Base-by-base conservation (phyloP, 2,797 vertebrate genomes). In the Otolemur crassicaudatus region DNA sequence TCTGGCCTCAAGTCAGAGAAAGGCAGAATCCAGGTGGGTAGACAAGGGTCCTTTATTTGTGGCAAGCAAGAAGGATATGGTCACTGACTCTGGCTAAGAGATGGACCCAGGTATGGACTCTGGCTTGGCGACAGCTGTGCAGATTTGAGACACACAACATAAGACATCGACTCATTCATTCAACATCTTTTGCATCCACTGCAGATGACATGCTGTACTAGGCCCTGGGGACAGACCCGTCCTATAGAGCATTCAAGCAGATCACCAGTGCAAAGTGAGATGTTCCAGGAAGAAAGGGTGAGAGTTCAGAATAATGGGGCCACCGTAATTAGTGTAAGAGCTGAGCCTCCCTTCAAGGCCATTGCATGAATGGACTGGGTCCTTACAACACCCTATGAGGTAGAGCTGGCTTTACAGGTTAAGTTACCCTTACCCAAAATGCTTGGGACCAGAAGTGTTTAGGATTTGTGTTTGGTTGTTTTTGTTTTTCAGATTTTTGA, bases 271-370 rank as follows among this genome's bases (percentile, higher is more conserved):
- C 1, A 31, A 76, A n/a, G 29, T 8, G 2, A 88, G 37, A 43
- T 5, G 43, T 53, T 76, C 27, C 79, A 10, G 37, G 56, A 69
- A 81, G 76, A 53, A 34, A 49, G 27, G 27, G 37, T 43, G 0
- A 0, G 34, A 58, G 81, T 60, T 53, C 0, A 0, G 31, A 61
- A 31, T 4, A 11, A 40, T 0, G 3, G 29, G 34, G 11, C 31
- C 58, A 2, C 20, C 17, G 5, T 4, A 14, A 14, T 67, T 4
- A 1, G 60, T 40, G 2, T 23, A 37, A 46, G 46, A 79, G 31
- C 61, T 29, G n/a, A 23, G 9, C 80, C 6, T 3, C 34, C 25
- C 70, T 73, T 40, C 3, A 3, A 60, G 4, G 27, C 46, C 16
- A 8, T 14, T 17, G 20, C 23, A 6, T 10, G 20, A 16, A 6